phyloP scores from a whole-genome alignment of 2,797 vertebrate genomes.

The Sebastes ruberrimus region DNA sequence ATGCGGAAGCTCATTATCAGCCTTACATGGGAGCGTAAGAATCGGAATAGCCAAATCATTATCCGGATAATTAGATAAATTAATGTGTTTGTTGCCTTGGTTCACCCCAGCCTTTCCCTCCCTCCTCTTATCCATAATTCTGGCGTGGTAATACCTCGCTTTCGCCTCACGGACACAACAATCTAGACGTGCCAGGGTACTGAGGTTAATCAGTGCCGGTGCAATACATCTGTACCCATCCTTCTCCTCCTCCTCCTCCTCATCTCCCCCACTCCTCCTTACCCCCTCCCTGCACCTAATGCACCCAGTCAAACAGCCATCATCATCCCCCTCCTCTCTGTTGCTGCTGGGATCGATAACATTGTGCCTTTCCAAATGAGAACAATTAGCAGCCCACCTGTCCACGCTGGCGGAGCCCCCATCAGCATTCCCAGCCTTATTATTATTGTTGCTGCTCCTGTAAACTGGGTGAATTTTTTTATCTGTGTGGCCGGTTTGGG shows the following conservation, averaged over 20 bases:
- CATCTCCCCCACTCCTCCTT: slow-evolving; percentile 4
- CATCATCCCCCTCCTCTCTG: slow-evolving; percentile 58
- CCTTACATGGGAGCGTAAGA: slow-evolving; percentile 12
- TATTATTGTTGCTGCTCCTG: slow-evolving; percentile 2
- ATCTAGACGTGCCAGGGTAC: slow-evolving; percentile 13
- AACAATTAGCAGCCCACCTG: slow-evolving; percentile 63
- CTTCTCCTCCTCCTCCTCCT: slow-evolving; percentile 1
- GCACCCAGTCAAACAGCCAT: slow-evolving; percentile 51
- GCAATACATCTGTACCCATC: slow-evolving; percentile 54
- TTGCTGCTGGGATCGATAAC: slow-evolving; percentile 73
- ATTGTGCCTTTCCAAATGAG: slow-evolving; percentile 68
- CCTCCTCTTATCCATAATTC: slow-evolving; percentile 11
- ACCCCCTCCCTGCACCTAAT: slow-evolving; percentile 31
- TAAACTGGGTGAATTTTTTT: slow-evolving; percentile 24
- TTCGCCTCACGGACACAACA: background rate
- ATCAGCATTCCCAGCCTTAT: slow-evolving; percentile 26
- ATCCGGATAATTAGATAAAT: slow-evolving; percentile 72
- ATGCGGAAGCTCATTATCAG: slow-evolving; percentile 48
- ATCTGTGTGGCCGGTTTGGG: slow-evolving; percentile 4
- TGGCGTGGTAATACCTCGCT: slow-evolving; percentile 7
- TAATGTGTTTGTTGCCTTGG: slow-evolving; percentile 53
- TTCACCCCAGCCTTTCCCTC: slow-evolving; percentile 20
- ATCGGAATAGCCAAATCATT: slow-evolving; percentile 66
- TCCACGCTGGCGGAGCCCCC: slow-evolving; percentile 44
- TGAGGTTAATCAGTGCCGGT: slow-evolving; percentile 51